Evolutionary conservation across 2,888 invertebrate genomes (phyloP), one percentile per base, ranked within the genome.

Genomic region (Euclidia mi): DNA sequence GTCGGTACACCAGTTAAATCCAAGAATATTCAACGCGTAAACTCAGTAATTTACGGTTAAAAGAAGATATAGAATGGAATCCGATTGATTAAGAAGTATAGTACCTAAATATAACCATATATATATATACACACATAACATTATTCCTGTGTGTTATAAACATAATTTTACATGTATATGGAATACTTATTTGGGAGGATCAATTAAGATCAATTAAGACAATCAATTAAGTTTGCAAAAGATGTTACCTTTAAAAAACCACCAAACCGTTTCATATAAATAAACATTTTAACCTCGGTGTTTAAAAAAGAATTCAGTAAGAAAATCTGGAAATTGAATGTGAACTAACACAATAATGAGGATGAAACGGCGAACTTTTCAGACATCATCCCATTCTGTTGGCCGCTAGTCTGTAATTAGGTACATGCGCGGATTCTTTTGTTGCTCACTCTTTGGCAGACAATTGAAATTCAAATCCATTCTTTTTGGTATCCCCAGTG

Each of bases 401-500:
- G 71, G 64, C 77, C 74, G 82, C 88, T 82, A 78, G 73, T 70
- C 67, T 42, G 87, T 90, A 90, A 89, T 90, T 89, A n/a, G n/a
- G n/a, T n/a, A 87, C 82, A 88, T 86, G 86, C 84, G 79, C 81
- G 59, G 69, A 79, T 81, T 85, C 82, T 79, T 87, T 90, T 85
- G 84, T 87, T 81, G 78, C 81, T 78, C 68, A 68, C 70, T 75
- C 80, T 84, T 83, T 77, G 65, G 79, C 77, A 86, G 84, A 88
- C 85, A 88, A 89, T 88, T 86, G 84, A 85, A 86, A 85, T 85
- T 84, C 71, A 81, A 86, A 87, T 84, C 67, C 63, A 71, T 78
- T 81, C 72, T 68, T 79, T 76, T 79, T 76, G 76, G 80, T 78
- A 80, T 78, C 71, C 61, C 71, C 37, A 53, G 79, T 81, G 76